phyloP scores from a whole-genome alignment of 1,140 invertebrate genomes.

The Megalopta genalis region DNA sequence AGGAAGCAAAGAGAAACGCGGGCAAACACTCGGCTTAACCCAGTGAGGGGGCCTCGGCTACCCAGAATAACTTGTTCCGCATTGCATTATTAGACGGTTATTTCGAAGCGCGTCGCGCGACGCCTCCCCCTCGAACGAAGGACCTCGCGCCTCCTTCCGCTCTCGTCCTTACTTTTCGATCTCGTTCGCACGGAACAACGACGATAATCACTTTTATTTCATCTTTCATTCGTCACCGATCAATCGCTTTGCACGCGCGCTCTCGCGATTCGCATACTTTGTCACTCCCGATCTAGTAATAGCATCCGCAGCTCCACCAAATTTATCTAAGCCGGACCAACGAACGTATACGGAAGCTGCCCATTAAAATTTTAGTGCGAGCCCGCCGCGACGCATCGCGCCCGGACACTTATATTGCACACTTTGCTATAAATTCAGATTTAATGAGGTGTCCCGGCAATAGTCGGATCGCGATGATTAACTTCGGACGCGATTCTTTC shows the following conservation, averaged over 20 bases:
- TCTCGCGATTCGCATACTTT: not conserved
- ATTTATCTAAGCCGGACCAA: not conserved
- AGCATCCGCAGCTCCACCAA: not conserved
- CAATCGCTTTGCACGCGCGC: no score
- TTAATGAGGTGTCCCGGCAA: not conserved
- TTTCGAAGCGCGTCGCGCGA: constrained; percentile 65
- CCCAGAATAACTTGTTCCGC: constrained; percentile 78
- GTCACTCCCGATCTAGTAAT: not conserved
- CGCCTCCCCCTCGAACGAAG: constrained; percentile 34
- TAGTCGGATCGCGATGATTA: not conserved
- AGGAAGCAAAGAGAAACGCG: constrained; percentile 68
- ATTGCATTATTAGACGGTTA: constrained; percentile 78
- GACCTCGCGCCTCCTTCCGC: constrained; percentile 22
- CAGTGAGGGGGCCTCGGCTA: constrained; percentile 70
- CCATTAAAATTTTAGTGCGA: constrained; percentile 1
- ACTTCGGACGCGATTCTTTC: not conserved
- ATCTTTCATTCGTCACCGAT: no score
- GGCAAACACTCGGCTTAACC: constrained; percentile 75
- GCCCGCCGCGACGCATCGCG: not conserved
- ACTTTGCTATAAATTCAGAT: not conserved
- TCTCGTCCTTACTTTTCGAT: constrained; percentile 29
- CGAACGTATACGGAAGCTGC: not conserved
- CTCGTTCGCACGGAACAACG: no score
- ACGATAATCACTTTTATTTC: no score
- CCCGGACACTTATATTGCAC: not conserved